Percentiles rank a stretch among this genome's conserved stretches.
Evolutionary conservation across 2,113 vertebrate genomes (phyloP).

Genomic region (Macheiramphus alcinus): DNA sequence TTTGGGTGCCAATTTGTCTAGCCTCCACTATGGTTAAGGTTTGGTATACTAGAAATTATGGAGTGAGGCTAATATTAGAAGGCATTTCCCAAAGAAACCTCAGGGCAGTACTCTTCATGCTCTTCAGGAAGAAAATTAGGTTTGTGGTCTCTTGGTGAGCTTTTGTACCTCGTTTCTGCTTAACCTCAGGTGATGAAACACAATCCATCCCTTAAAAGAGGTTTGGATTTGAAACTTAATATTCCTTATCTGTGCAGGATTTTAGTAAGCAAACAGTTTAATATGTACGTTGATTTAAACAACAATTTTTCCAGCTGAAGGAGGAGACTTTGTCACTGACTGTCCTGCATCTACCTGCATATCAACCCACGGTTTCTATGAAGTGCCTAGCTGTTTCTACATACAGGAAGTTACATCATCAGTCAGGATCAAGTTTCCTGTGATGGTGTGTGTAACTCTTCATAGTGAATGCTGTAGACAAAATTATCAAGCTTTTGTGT

Average conservation of each 20-base stretch:
- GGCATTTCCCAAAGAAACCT: not conserved
- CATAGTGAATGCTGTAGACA: not conserved
- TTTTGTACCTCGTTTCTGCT: not conserved
- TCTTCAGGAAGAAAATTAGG: not conserved
- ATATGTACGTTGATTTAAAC: not conserved
- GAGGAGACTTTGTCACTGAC: not conserved
- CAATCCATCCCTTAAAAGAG: not conserved
- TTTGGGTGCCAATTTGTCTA: not conserved
- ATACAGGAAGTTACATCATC: not conserved
- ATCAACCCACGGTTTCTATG: not conserved
- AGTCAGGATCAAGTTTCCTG: not conserved
- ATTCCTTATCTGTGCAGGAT: not conserved
- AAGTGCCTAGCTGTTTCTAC: not conserved
- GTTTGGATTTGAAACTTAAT: not conserved
- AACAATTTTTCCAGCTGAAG: not conserved
- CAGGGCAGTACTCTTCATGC: not conserved
- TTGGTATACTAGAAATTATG: not conserved
- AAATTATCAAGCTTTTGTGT: not conserved
- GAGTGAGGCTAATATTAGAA: not conserved
- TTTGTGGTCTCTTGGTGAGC: not conserved
- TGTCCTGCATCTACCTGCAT: not conserved
- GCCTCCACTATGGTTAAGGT: not conserved
- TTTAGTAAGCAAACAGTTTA: not conserved
- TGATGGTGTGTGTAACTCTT: not conserved
- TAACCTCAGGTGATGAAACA: not conserved